Base-by-base conservation (phyloP, 2,888 invertebrate genomes). In the Polietes domitor region DNA sequence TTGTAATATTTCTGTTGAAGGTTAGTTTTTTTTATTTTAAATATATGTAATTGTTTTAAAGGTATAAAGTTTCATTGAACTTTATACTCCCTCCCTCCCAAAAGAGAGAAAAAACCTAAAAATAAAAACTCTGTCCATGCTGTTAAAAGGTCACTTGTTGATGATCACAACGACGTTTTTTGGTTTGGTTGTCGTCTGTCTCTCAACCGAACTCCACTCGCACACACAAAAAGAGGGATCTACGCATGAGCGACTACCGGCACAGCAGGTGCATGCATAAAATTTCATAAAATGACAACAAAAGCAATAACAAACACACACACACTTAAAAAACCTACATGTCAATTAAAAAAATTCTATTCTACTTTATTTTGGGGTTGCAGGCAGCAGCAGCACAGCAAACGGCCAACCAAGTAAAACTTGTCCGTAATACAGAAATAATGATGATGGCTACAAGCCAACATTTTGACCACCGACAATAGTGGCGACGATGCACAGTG, bases 221-320 rank as follows among this genome's bases (percentile, higher is more conserved):
- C 17, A 32, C 15, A 63, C 32, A 43, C 15, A 37, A 21, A 37
- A 43, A 21, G 73, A 61, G 78, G 86, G 86, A 86, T 86, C 80
- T 87, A 83, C 87, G 86, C 87, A 82, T 87, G 86, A 86, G 84
- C 78, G 82, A 77, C 65, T 79, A 58, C 9, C 71, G 47, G 50
- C 71, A 28, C 47, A 24, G 41, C 63, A 65, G 65, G 65, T 77
- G 76, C 65, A 73, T 75, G 63, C 71, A 63, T 26, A 21, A 68
- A 73, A 41, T 50, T 47, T 43, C 19, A 5, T 65, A 41, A 41
- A 70, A 63, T 32, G 63, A 65, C 21, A 65, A 65, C 68, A 68
- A 43, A 1, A 68, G 37, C 68, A 43, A 68, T 26, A 26, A 26
- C 21, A 58, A n/a, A n/a, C n/a, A n/a, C n/a, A n/a, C n/a, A n/a